Conservation (phyloP, 2,113 vertebrate genomes). For the Macquaria australasica region DNA sequence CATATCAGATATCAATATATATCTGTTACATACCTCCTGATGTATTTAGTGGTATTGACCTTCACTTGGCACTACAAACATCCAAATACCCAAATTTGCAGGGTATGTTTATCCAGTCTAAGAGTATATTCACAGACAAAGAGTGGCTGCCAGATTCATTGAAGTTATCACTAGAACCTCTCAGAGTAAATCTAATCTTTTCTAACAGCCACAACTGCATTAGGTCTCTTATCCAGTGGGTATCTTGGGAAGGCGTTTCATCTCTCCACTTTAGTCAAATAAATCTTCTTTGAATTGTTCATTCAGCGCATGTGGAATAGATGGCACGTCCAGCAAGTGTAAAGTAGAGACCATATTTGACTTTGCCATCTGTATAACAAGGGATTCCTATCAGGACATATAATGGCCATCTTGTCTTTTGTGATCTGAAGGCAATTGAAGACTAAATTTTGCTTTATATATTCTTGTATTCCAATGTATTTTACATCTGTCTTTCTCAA, state of each 20-base stretch:
- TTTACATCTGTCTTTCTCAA: neutral
- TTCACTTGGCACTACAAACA: neutral
- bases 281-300: neutral
- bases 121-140: neutral
- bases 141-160: neutral
- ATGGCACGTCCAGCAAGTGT: neutral
- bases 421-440: neutral
- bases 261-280: neutral
- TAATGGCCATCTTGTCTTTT: neutral
- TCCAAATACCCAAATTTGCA: neutral
- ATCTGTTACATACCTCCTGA: neutral
- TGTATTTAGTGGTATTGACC: neutral
- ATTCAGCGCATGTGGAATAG: neutral
- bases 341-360: neutral
- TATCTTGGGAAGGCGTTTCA: conserved; percentile 3
- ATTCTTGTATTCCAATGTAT: too few relatives aligned
- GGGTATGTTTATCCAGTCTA: neutral
- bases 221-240: neutral
- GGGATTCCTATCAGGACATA: neutral
- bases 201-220: conserved; percentile 11
- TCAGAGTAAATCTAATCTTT: conserved; percentile 9
- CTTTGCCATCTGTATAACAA: neutral
- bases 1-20: neutral
- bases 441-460: too few relatives aligned
- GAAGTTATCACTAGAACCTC: neutral